Evolutionary conservation across 2,888 invertebrate species (phyloP).

Genomic region (Megaustenia siamemsis): DNA sequence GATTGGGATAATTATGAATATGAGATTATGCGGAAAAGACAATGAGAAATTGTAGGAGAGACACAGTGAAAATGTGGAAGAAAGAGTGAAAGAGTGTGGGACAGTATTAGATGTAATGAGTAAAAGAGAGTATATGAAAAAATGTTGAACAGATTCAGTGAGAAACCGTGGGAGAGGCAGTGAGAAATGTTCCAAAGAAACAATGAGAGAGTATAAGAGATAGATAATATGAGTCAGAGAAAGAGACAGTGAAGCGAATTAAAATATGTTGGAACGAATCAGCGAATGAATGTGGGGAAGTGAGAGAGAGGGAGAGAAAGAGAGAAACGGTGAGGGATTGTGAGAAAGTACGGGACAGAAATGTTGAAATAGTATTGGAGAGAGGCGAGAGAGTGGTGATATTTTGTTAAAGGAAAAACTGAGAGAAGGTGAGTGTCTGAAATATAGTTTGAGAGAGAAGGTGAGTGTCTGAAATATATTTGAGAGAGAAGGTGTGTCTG

Average conservation of each 20-base stretch:
- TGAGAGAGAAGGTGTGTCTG: neutral
- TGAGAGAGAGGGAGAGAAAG: neutral
- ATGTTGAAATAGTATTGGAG: neutral
- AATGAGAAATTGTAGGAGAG: no score
- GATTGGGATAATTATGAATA: no score
- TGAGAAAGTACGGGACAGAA: neutral
- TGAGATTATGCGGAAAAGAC: no score
- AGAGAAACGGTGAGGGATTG: no score
- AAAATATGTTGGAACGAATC: neutral
- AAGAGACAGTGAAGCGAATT: neutral
- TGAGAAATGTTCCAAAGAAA: no score
- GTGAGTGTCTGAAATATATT: neutral
- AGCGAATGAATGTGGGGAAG: neutral
- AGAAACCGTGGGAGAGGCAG: no score
- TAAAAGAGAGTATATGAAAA: no score
- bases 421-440: neutral
- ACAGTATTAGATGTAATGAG: no score
- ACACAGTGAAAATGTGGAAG: no score
- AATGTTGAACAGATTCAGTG: no score
- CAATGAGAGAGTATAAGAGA: slow-evolving; percentile 12
- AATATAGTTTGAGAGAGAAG: no score
- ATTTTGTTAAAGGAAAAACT: neutral
- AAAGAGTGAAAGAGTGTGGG: neutral
- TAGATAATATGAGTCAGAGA: neutral
- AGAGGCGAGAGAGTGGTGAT: neutral